Evolutionary conservation across 1,140 invertebrate genomes (phyloP).

Genomic region (Platyscapa corneri): DNA sequence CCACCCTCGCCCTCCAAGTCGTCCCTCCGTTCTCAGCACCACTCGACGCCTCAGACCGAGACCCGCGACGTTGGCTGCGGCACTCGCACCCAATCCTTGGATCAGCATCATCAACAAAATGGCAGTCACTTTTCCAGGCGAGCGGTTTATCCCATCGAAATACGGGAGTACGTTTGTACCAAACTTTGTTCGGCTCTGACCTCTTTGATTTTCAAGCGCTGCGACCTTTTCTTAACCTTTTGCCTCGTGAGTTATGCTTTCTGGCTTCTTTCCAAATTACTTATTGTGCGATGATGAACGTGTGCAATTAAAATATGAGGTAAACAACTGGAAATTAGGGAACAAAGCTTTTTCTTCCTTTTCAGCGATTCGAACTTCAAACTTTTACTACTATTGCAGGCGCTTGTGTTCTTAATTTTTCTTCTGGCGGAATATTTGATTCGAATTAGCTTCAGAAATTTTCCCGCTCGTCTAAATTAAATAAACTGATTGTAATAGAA

Average conservation of each 20-base stretch:
- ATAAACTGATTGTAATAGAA: too few species aligned
- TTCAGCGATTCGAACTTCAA: too few species aligned
- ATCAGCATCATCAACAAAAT: slow-evolving; percentile 53
- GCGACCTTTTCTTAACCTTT: not conserved
- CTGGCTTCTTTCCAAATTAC: not conserved
- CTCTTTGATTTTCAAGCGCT: not conserved
- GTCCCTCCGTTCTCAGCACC: slow-evolving; percentile 12
- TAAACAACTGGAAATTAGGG: too few species aligned
- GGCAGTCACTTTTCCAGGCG: slow-evolving; percentile 45
- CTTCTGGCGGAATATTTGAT: too few species aligned
- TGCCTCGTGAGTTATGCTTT: not conserved
- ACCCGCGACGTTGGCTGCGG: slow-evolving; percentile 52
- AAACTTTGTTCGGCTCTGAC: slow-evolving; percentile 1
- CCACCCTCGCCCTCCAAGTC: slow-evolving; percentile 71
- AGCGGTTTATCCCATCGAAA: slow-evolving; percentile 47
- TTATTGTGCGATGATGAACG: not conserved
- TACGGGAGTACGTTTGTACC: slow-evolving; percentile 66
- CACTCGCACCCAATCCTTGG: slow-evolving; percentile 44
- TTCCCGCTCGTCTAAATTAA: too few species aligned
- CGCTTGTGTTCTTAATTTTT: too few species aligned
- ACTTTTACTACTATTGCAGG: too few species aligned
- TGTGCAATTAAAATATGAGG: too few species aligned
- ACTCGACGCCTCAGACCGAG: slow-evolving; percentile 52
- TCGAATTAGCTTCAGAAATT: too few species aligned
- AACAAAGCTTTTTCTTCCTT: too few species aligned